Evolutionary conservation across 2,113 vertebrate species (phyloP).

Genomic region (Scomber japonicus): DNA sequence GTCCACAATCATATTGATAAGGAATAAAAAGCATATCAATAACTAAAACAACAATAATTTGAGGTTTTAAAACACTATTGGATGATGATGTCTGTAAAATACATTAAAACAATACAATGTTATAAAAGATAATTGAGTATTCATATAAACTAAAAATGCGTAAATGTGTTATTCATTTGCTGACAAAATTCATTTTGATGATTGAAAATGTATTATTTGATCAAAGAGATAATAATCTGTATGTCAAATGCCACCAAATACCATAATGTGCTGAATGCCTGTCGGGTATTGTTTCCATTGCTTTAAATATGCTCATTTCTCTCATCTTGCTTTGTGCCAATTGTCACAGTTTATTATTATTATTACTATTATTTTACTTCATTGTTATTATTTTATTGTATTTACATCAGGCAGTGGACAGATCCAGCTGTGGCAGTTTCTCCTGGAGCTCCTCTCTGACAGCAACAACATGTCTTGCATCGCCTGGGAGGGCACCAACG

Average conservation of each 20-base stretch:
- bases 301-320: background rate
- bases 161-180: too few relatives aligned
- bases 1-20: too few relatives aligned
- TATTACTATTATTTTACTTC: too few relatives aligned
- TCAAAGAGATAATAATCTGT: background rate
- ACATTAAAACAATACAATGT: background rate
- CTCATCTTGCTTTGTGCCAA: background rate
- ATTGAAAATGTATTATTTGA: background rate
- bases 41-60: too few relatives aligned
- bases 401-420: conserved; percentile 91
- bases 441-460: conserved; percentile 96
- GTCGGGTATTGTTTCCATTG: background rate
- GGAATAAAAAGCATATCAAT: too few relatives aligned
- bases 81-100: background rate
- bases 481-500: conserved; percentile 96
- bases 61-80: too few relatives aligned
- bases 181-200: too few relatives aligned
- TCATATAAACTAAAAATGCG: too few relatives aligned
- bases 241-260: background rate
- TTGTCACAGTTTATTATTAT: too few relatives aligned
- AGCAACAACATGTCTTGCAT: conserved; percentile 94
- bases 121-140: too few relatives aligned
- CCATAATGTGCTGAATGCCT: too few relatives aligned
- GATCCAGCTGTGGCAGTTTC: conserved; percentile 99
- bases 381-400: background rate